Conservation (phyloP, 2,797 vertebrate genomes). For the Bucorvus abyssinicus region DNA sequence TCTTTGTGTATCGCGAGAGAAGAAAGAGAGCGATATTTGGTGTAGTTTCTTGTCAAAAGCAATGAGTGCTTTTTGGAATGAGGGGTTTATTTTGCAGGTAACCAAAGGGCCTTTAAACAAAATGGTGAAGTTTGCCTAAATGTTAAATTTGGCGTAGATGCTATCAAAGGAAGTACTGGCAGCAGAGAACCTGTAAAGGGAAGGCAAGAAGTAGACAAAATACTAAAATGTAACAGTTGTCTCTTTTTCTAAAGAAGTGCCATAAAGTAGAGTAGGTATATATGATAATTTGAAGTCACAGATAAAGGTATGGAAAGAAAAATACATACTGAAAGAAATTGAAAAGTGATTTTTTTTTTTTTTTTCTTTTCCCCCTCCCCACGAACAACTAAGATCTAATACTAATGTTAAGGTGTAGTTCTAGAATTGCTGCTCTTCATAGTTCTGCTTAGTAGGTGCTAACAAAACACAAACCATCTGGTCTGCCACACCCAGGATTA, state of each 20-base stretch:
- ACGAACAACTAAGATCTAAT: not conserved
- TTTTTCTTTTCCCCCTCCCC: not conserved
- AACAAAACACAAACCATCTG: constrained; percentile 1
- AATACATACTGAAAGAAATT: not conserved
- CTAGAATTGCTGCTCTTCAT: not conserved
- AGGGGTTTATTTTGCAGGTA: not conserved
- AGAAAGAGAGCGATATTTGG: not conserved
- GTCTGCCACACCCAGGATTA: constrained; percentile 12
- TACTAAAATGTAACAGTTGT: not conserved
- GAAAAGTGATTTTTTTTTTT: not conserved
- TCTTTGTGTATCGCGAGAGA: not conserved
- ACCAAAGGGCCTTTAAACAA: not conserved
- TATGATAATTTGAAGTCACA: not conserved
- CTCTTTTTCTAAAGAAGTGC: not conserved
- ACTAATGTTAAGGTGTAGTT: not conserved
- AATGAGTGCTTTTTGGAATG: not conserved
- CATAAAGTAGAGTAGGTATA: not conserved
- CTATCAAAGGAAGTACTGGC: not conserved
- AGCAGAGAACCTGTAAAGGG: not conserved
- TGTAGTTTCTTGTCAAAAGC: not conserved
- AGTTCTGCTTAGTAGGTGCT: not conserved
- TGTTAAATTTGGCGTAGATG: not conserved
- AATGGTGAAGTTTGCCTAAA: not conserved
- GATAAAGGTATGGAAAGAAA: not conserved
- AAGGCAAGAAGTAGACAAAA: not conserved